Base-by-base conservation (phyloP, 2,888 invertebrate species). In the Camponotus fellah region DNA sequence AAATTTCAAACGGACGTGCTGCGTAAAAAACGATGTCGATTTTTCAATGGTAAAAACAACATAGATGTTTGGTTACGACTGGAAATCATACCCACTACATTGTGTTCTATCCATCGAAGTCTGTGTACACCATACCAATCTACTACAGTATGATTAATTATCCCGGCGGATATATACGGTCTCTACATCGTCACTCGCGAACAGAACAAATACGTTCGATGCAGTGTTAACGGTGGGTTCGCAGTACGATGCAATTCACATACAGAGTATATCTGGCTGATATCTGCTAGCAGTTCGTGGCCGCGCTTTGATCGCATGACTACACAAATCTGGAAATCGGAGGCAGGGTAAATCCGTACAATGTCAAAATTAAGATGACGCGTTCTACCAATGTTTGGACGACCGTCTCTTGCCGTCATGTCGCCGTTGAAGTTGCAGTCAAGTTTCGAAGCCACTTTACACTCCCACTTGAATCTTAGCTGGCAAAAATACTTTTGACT, bases 181-280 rank as follows among this genome's bases (percentile, higher is more conserved):
- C 40, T 34, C 37, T 34, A 21, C 60, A 72, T 26, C 58, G 79
- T 46, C 72, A 69, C 46, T 9, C 46, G 75, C 65, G n/a, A 46
- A 34, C 79, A 80, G 32, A 80, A 80, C 79, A 80, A 80, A 80
- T 80, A 80, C 74, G 71, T 21, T 71, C 79, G 43, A 79, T 79
- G 46, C 40, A 40, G 32, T 26, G 32, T 53, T 37, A 5, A 62
- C 17, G 14, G 17, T 21, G 79, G 46, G 60, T 72, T n/a, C 69
- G 34, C 34, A 26, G 17, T 34, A 37, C 60, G 37, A 4, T 6
- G 74, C 60, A 60, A 46, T 60, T 40, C 9, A 21, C 46, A 46
- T 43, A 79, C 58, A 77, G 26, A 5, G 34, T 40, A n/a, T n/a
- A 32, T 14, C 14, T 14, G 14, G 53, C 74, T 34, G 79, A 37